A percentile compares a stretch with the other conserved stretches of the same genome.
Conservation (phyloP, 2,797 vertebrate genomes). For the Xenops minutus region DNA sequence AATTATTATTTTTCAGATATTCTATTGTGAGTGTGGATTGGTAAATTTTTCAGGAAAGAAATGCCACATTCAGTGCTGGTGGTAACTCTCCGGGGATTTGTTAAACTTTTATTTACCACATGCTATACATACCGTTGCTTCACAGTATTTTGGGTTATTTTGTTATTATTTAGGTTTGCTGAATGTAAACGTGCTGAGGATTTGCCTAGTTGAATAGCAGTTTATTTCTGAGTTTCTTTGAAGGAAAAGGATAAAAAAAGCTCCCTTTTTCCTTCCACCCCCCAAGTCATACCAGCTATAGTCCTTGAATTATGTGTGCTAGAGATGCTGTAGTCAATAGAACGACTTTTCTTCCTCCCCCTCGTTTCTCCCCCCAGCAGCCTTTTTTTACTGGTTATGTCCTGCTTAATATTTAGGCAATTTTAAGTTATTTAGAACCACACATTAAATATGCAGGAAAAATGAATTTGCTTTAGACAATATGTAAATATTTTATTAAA, state of each 20-base stretch:
- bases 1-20: constrained; percentile 25
- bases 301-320: constrained; percentile 49
- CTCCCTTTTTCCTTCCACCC: background rate
- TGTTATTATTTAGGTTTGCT: constrained; percentile 49
- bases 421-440: background rate
- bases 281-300: background rate
- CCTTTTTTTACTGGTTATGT: background rate
- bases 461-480: background rate
- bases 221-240: constrained; percentile 42
- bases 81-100: constrained; percentile 23
- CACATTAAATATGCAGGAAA: background rate
- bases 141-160: background rate
- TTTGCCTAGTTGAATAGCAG: constrained; percentile 41
- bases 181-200: constrained; percentile 39
- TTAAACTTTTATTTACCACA: constrained; percentile 38
- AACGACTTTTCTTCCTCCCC: background rate
- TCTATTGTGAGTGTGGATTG: background rate
- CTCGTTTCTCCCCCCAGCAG: background rate
- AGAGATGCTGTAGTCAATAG: constrained; percentile 51
- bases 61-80: background rate
- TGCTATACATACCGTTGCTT: background rate
- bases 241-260: constrained; percentile 14
- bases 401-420: background rate
- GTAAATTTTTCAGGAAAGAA: constrained; percentile 10
- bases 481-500: background rate